phyloP scores from a whole-genome alignment of 2,797 vertebrate species.

The Chelidonichthys spinosus region DNA sequence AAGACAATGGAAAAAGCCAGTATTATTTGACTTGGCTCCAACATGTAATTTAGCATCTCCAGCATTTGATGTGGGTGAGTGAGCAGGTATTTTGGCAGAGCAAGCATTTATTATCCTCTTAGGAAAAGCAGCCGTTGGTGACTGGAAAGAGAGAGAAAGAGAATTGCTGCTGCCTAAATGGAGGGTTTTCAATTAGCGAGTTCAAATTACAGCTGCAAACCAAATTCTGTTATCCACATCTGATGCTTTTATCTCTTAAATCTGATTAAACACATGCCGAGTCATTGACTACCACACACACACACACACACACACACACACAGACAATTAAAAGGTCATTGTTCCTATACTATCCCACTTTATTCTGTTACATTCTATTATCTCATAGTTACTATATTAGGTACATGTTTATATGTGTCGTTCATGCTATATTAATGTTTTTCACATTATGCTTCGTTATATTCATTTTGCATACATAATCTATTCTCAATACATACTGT shows the following conservation, averaged over 20 bases:
- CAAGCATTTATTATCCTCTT: constrained; percentile 29
- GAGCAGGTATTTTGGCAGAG: constrained; percentile 51
- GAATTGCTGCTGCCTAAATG: neutral
- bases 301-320: constrained; percentile 4
- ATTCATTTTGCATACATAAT: neutral
- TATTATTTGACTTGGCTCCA: neutral
- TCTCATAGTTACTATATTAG: neutral
- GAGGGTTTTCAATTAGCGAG: neutral
- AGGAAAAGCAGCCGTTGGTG: constrained; percentile 13
- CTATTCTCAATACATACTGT: neutral
- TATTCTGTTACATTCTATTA: neutral
- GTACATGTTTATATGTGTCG: neutral
- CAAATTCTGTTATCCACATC: neutral
- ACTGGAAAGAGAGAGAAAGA: neutral
- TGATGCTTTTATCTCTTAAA: neutral
- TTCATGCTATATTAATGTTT: no score
- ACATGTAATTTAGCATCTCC: neutral
- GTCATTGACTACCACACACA: no score
- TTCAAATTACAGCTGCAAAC: neutral
- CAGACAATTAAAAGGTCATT: constrained; percentile 5
- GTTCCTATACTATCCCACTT: neutral
- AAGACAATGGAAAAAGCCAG: neutral
- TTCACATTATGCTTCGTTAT: neutral
- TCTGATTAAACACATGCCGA: no score
- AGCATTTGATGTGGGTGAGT: constrained; percentile 11